Percentiles rank a stretch among this genome's conserved stretches.
Evolutionary conservation across 2,113 vertebrate genomes (phyloP).

Genomic region (Beaufortia kweichowensis): DNA sequence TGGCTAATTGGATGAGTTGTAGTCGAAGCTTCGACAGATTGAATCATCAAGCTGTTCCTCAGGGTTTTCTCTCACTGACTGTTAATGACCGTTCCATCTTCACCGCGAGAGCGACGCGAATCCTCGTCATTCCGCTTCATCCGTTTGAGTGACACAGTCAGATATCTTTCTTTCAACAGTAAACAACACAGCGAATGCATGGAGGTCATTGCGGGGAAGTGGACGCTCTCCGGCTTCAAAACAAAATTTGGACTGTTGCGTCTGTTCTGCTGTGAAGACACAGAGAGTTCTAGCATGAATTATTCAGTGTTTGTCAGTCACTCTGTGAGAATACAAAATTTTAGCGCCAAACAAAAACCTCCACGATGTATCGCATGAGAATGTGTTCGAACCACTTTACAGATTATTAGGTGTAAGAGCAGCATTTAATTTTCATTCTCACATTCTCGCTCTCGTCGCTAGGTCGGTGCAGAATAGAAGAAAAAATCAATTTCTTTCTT

Average conservation of each 20-base stretch:
- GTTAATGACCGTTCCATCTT: constrained; percentile 69
- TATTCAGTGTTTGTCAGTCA: constrained; percentile 32
- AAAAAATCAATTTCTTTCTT: constrained; percentile 8
- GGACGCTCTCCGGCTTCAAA: background rate
- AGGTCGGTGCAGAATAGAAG: background rate
- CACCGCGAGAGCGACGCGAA: constrained; percentile 5
- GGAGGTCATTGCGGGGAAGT: constrained; percentile 14
- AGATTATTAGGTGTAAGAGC: constrained; percentile 29
- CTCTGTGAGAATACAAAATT: constrained; percentile 16
- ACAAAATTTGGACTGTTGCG: constrained; percentile 7
- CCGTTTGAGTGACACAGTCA: background rate
- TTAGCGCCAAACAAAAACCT: background rate
- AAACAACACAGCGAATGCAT: background rate
- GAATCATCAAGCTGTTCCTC: constrained; percentile 74
- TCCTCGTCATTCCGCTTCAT: background rate
- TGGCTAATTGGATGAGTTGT: constrained; percentile 72
- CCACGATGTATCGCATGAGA: background rate
- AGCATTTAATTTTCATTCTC: constrained; percentile 24
- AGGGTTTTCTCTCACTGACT: constrained; percentile 69
- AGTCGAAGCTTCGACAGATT: constrained; percentile 70
- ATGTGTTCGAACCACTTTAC: background rate
- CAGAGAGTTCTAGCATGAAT: constrained; percentile 16
- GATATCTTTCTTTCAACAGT: background rate
- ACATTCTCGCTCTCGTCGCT: background rate
- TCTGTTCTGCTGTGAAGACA: constrained; percentile 35